Evolutionary conservation across 2,113 vertebrate genomes (phyloP).

Genomic region (Garra rufa): DNA sequence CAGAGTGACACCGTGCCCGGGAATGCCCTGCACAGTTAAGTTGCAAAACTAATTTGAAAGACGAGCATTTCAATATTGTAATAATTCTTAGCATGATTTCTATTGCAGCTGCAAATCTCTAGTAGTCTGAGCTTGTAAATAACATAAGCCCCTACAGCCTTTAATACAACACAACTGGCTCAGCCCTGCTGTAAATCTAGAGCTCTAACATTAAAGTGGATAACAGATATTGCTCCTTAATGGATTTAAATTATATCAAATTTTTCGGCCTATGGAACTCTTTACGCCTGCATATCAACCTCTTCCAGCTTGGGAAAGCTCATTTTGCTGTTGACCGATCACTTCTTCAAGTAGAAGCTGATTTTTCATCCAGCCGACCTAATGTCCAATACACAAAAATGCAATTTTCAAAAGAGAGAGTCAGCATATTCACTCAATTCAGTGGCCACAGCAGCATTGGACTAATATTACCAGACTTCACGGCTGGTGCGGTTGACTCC

Average conservation of each 20-base stretch:
- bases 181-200: conserved; percentile 37
- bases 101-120: conserved; percentile 37
- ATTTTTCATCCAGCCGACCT: conserved; percentile 18
- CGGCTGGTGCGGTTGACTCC: conserved; percentile 16
- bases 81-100: conserved; percentile 34
- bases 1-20: not conserved
- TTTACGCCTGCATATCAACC: conserved; percentile 25
- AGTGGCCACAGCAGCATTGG: conserved; percentile 12
- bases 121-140: conserved; percentile 38
- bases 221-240: conserved; percentile 43
- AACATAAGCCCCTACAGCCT: conserved; percentile 35
- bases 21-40: not conserved
- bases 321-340: conserved; percentile 41
- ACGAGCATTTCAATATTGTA: conserved; percentile 14
- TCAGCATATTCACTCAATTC: conserved; percentile 37
- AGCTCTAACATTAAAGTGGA: conserved; percentile 32
- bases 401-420: conserved; percentile 34
- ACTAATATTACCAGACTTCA: conserved; percentile 24
- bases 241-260: conserved; percentile 37
- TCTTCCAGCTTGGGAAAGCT: not conserved
- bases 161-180: conserved; percentile 43
- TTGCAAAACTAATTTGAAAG: conserved; percentile 42
- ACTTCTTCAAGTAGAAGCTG: conserved; percentile 34
- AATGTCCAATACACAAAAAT: conserved; percentile 43
- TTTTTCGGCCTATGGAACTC: not conserved